Evolutionary conservation across 2,797 vertebrate genomes (phyloP).

Genomic region (Cynopterus sphinx): DNA sequence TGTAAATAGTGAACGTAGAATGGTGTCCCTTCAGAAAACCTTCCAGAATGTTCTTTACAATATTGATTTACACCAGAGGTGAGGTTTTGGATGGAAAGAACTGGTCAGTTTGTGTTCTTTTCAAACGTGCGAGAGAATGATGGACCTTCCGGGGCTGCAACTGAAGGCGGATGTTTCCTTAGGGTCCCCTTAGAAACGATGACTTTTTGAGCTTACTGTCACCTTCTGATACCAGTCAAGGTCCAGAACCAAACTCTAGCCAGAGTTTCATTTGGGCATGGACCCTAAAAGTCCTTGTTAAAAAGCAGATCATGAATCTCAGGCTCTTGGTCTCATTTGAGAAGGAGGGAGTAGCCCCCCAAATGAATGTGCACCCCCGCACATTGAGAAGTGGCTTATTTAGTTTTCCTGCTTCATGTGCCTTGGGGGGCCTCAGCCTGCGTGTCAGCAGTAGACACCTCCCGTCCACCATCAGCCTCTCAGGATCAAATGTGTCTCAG

Average conservation of each 20-base stretch:
- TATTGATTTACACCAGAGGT: not conserved
- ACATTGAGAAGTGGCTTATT: not conserved
- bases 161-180: not conserved
- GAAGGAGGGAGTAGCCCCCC: not conserved
- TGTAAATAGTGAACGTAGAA: not conserved
- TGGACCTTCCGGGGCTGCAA: not conserved
- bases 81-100: not conserved
- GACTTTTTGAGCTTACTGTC: not conserved
- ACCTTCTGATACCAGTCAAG: not conserved
- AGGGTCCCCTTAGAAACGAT: not conserved
- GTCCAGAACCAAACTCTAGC: not conserved
- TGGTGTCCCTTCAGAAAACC: not conserved
- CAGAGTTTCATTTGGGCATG: not conserved
- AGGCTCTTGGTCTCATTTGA: not conserved
- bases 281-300: not conserved
- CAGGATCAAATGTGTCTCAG: constrained; percentile 90
- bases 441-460: constrained; percentile 70
- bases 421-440: not conserved
- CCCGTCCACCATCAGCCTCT: constrained; percentile 83
- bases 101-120: not conserved
- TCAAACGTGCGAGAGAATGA: not conserved
- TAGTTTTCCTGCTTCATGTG: not conserved
- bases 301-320: not conserved
- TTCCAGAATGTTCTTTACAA: constrained; percentile 41
- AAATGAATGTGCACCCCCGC: fast-evolving